Percentiles rank a stretch among this genome's conserved stretches.
phyloP scores from a whole-genome alignment of 2,113 vertebrate species.

The Parotia lawesii region DNA sequence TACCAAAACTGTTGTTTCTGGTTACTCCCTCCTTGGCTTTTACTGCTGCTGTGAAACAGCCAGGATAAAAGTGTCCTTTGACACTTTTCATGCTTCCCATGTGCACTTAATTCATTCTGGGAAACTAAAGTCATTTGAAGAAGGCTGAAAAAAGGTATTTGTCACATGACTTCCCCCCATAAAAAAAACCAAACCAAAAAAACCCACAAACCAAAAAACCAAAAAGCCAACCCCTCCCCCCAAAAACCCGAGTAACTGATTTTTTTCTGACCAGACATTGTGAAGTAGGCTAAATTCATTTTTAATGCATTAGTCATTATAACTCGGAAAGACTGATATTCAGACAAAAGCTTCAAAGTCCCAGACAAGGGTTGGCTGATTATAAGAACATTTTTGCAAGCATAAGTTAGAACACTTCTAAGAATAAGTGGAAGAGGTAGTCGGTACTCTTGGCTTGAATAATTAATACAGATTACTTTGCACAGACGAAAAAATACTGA shows the following conservation, averaged over 20 bases:
- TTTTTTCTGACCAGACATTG: neutral
- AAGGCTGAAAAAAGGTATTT: neutral
- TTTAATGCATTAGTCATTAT: neutral
- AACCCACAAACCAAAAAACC: neutral
- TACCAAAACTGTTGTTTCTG: neutral
- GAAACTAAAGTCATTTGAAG: neutral
- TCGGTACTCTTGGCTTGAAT: neutral
- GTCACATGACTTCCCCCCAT: accelerated
- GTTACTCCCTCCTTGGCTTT: neutral
- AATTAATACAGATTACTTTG: neutral
- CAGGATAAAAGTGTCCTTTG: neutral
- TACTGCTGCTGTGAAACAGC: neutral
- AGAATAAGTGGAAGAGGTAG: neutral
- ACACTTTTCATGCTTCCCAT: neutral
- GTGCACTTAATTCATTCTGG: neutral
- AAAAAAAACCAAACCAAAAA: neutral
- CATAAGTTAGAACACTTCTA: neutral
- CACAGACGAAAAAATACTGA: neutral
- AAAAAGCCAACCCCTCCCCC: neutral
- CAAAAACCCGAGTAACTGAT: neutral
- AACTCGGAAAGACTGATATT: neutral
- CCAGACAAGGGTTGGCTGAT: neutral
- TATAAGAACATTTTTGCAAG: neutral
- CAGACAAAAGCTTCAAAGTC: neutral
- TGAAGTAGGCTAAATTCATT: neutral